phyloP scores from a whole-genome alignment of 2,797 vertebrate genomes.

The Argyrosomus regius region DNA sequence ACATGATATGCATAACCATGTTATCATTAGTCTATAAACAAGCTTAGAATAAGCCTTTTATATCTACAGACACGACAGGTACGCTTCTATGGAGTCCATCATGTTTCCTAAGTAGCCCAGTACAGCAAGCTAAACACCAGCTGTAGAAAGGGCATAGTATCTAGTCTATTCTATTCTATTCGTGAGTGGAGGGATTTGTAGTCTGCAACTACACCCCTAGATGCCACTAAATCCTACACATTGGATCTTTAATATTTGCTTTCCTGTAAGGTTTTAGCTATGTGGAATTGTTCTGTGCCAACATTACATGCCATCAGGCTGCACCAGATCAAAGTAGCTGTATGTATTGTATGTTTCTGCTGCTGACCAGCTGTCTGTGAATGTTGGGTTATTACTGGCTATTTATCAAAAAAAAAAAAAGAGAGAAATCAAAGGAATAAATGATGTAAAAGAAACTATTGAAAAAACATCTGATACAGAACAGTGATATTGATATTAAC shows the following conservation, averaged over 20 bases:
- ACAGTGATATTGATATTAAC: not conserved
- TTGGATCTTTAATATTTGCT: not conserved
- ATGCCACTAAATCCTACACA: no score
- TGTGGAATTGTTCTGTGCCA: conserved; percentile 24
- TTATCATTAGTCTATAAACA: no score
- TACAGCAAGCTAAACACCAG: no score
- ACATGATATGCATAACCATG: no score
- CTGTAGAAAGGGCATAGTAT: no score
- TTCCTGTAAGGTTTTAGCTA: conserved; percentile 18
- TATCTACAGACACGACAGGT: no score
- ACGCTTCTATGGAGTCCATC: no score
- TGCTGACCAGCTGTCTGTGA: conserved; percentile 13
- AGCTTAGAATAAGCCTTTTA: no score
- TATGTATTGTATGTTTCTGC: conserved; percentile 13
- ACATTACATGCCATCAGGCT: conserved; percentile 1
- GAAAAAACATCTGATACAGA: not conserved
- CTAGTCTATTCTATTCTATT: no score
- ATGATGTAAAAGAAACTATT: not conserved
- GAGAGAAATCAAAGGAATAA: not conserved
- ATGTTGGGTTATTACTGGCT: conserved; percentile 7
- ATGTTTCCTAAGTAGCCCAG: no score
- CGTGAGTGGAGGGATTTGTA: no score
- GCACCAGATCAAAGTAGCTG: conserved; percentile 26
- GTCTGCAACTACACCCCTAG: no score
- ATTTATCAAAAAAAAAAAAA: conserved; percentile 3